These are phyloP conservation scores for Scophthalmus maximus DNA, from an alignment of 2,113 vertebrate species.

Conservation along the genomic window DNA sequence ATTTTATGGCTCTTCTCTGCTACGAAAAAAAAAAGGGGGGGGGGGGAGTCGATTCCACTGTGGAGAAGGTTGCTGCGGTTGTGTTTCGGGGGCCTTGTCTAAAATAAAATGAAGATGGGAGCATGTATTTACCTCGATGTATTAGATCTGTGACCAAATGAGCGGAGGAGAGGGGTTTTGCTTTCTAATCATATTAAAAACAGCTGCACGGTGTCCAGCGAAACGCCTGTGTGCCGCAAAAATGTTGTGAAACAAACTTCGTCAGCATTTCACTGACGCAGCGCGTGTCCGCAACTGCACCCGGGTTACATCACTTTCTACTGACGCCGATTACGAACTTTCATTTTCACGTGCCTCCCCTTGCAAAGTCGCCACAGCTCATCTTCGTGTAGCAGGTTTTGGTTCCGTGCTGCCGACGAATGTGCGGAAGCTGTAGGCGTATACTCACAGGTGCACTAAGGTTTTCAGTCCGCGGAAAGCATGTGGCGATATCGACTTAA, in stretches of 20 bases:
- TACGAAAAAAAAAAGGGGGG: conserved; percentile 9
- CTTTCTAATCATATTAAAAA: conserved; percentile 35
- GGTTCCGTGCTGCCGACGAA: not conserved
- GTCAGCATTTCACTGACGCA: conserved; percentile 33
- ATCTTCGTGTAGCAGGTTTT: too few relatives aligned
- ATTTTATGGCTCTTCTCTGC: conserved; percentile 44
- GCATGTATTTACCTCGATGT: too few relatives aligned
- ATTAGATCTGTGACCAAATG: not conserved
- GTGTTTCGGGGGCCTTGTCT: not conserved
- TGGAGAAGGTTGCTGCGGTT: not conserved
- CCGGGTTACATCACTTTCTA: not conserved
- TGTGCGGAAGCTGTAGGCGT: not conserved
- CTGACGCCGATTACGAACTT: too few relatives aligned
- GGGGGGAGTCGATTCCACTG: not conserved
- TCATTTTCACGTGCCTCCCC: too few relatives aligned
- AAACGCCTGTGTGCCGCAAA: conserved; percentile 21
- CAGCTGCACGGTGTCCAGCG: conserved; percentile 33
- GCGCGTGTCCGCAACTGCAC: conserved; percentile 24
- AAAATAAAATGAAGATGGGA: not conserved
- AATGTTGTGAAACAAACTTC: conserved; percentile 31
- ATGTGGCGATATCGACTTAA: conserved; percentile 93
- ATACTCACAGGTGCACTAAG: conserved; percentile 97
- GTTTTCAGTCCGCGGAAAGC: conserved; percentile 97
- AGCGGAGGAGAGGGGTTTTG: not conserved
- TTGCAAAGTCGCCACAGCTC: too few relatives aligned